These are phyloP conservation scores for Trichopria drosophilae DNA, from an alignment of 2,888 invertebrate genomes.

Conservation along the genomic window DNA sequence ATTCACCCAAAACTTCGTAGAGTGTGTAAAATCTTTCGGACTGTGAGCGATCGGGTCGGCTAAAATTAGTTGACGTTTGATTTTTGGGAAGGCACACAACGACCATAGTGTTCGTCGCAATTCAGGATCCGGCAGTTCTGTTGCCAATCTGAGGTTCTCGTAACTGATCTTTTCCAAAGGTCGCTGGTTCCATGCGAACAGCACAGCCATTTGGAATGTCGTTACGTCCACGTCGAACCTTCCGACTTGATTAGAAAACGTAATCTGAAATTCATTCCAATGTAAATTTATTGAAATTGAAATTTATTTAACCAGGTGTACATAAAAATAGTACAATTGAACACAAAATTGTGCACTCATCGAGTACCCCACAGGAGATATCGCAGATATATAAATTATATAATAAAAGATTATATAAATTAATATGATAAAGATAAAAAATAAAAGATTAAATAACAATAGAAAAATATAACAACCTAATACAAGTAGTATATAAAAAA, in stretches of 20 bases:
- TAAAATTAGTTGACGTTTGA: slow-evolving; percentile 86
- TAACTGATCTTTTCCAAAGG: slow-evolving; percentile 91
- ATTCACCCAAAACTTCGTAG: slow-evolving; percentile 94
- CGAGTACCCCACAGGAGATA: slow-evolving; percentile 25
- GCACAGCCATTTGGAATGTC: slow-evolving; percentile 99
- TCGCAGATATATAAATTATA: slow-evolving; percentile 8
- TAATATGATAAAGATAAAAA: too few relatives aligned
- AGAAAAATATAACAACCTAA: too few relatives aligned
- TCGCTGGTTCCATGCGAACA: slow-evolving; percentile 98
- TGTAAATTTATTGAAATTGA: neutral
- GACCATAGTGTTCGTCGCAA: slow-evolving; percentile 94
- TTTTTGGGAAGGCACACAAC: slow-evolving; percentile 91
- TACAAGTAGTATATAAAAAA: too few relatives aligned
- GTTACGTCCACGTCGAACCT: slow-evolving; percentile 98
- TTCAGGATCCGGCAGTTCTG: slow-evolving; percentile 95
- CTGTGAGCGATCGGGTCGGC: slow-evolving; percentile 80
- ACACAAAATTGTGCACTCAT: slow-evolving; percentile 1
- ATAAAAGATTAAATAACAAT: too few relatives aligned
- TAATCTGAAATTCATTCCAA: slow-evolving; percentile 65
- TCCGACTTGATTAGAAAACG: slow-evolving; percentile 89
- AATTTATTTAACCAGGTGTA: slow-evolving; percentile 2
- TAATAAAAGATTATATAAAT: too few relatives aligned
- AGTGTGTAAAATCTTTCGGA: slow-evolving; percentile 92
- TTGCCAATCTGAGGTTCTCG: slow-evolving; percentile 93
- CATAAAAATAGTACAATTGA: neutral